A percentile compares a stretch with the other conserved stretches of the same genome.
Conservation (phyloP, 1,140 invertebrate genomes). For the Drosophila auraria region DNA sequence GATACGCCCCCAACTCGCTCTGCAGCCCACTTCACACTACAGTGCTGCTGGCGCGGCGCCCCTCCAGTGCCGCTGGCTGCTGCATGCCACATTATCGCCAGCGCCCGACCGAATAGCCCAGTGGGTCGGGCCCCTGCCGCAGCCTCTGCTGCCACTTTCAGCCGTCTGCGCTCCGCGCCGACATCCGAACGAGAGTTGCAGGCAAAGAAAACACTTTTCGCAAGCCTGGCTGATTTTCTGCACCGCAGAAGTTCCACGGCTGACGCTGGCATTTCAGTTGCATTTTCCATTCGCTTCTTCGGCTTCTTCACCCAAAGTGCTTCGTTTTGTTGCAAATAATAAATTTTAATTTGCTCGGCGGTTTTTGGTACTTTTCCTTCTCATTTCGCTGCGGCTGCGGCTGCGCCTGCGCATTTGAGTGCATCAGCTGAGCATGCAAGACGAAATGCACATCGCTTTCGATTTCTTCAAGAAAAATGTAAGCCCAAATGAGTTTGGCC, state of each 20-base stretch:
- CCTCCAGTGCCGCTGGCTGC: constrained; percentile 29
- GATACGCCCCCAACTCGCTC: constrained; percentile 25
- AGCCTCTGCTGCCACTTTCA: constrained; percentile 67
- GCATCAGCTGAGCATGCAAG: constrained; percentile 75
- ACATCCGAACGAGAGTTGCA: constrained; percentile 34
- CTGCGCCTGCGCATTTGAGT: constrained; percentile 71
- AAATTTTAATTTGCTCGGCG: constrained; percentile 77
- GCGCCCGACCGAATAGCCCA: constrained; percentile 40
- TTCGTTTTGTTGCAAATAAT: constrained; percentile 77
- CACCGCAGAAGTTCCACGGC: constrained; percentile 56
- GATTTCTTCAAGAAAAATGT: constrained; percentile 60
- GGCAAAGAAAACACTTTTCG: constrained; percentile 66
- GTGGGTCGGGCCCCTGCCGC: constrained; percentile 14
- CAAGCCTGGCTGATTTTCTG: constrained; percentile 75
- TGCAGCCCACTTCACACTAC: constrained; percentile 74
- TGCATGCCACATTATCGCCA: constrained; percentile 68
- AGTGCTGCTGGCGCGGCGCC: constrained; percentile 41
- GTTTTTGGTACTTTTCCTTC: constrained; percentile 40
- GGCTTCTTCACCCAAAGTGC: constrained; percentile 42
- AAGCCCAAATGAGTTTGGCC: constrained; percentile 10
- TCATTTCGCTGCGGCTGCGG: constrained; percentile 31
- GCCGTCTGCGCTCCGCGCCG: constrained; percentile 24
- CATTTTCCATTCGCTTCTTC: constrained; percentile 55
- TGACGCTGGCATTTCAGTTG: constrained; percentile 57
- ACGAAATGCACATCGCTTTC: constrained; percentile 57